Percentiles rank a stretch among this genome's conserved stretches.
Conservation (phyloP, 1,140 invertebrate species). For the Cyrtorhinus lividipennis region DNA sequence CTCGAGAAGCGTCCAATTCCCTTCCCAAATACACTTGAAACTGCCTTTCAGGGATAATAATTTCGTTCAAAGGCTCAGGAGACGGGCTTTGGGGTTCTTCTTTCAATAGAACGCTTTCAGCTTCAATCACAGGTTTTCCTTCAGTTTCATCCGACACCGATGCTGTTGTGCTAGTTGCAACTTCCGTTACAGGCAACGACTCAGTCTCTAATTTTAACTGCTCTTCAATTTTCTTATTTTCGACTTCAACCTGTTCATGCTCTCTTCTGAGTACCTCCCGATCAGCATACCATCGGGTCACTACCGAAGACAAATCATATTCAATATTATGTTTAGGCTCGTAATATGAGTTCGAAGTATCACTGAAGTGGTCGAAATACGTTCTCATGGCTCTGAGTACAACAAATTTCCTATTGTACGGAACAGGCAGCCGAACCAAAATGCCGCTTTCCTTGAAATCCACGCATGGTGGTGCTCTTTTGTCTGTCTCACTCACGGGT, state of each 20-base stretch:
- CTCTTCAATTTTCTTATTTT: constrained; percentile 21
- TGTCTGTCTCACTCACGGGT: constrained; percentile 29
- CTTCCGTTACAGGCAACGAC: constrained; percentile 21
- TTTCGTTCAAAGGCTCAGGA: constrained; percentile 15
- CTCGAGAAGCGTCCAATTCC: not conserved
- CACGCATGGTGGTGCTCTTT: constrained; percentile 33
- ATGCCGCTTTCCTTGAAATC: constrained; percentile 40
- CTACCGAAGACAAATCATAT: not conserved
- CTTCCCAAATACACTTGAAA: not conserved
- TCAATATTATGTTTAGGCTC: constrained; percentile 8
- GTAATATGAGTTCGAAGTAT: constrained; percentile 23
- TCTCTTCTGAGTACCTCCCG: not conserved
- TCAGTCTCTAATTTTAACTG: constrained; percentile 23
- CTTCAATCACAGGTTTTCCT: constrained; percentile 28
- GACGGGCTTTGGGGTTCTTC: constrained; percentile 23
- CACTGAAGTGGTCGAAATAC: constrained; percentile 13
- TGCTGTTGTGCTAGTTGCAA: constrained; percentile 26
- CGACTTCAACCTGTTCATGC: not conserved
- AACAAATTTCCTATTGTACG: constrained; percentile 36
- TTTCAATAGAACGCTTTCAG: constrained; percentile 22
- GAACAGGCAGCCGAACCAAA: constrained; percentile 38
- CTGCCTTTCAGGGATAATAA: not conserved
- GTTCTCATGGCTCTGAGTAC: constrained; percentile 35
- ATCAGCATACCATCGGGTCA: constrained; percentile 1
- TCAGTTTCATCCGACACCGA: constrained; percentile 25